Percentiles rank a stretch among this genome's conserved stretches.
phyloP scores from a whole-genome alignment of 1,140 invertebrate species.

The Drosophila watanabei region DNA sequence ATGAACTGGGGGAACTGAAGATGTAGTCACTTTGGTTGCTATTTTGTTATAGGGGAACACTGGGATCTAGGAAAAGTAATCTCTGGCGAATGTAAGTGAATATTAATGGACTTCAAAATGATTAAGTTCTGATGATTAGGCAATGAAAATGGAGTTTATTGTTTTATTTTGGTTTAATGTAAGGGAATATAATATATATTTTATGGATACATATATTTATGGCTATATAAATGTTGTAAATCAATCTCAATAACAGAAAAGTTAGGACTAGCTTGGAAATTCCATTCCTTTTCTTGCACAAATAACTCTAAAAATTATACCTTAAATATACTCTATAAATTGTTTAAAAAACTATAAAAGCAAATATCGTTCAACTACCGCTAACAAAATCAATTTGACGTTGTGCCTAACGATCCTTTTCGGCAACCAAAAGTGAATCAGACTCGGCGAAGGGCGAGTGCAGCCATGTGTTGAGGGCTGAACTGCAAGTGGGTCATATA shows the following conservation, averaged over 20 bases:
- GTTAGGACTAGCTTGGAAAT: no score
- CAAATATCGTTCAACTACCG: background rate
- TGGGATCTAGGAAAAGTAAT: background rate
- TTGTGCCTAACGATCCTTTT: background rate
- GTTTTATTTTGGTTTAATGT: background rate
- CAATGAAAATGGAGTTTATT: background rate
- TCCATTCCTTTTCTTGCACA: no score
- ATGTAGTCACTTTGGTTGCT: background rate
- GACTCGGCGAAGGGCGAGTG: constrained; percentile 8
- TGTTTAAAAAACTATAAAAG: background rate
- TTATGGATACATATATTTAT: no score
- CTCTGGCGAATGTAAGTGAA: background rate
- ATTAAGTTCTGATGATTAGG: background rate
- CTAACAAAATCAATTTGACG: background rate
- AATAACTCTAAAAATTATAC: background rate
- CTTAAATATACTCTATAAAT: background rate
- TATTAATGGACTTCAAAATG: background rate
- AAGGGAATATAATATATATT: background rate
- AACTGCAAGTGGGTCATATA: constrained; percentile 30
- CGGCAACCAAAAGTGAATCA: constrained; percentile 13
- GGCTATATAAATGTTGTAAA: background rate
- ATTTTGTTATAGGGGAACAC: no score
- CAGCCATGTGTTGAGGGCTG: background rate
- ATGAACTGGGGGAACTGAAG: background rate
- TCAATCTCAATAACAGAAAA: no score